Conservation (phyloP, 2,113 vertebrate species). For the Plecotus auritus region DNA sequence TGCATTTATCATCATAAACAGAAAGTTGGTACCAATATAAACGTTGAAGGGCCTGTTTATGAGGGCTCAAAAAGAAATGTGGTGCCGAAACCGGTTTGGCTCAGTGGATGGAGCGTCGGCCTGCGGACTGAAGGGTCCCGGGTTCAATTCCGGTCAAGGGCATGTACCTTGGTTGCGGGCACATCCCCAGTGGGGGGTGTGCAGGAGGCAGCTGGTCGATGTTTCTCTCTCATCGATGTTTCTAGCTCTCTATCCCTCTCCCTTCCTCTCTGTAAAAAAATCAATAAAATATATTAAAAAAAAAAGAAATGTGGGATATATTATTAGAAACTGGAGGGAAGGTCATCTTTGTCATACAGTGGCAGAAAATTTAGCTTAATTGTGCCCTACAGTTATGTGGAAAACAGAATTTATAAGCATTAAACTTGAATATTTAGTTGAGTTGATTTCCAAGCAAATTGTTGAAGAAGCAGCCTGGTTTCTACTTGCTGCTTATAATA, state of each 20-base stretch:
- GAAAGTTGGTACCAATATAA: not conserved
- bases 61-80: too few relatives aligned
- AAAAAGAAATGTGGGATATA: not conserved
- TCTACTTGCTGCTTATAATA: not conserved
- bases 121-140: too few relatives aligned
- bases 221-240: too few relatives aligned
- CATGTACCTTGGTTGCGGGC: too few relatives aligned
- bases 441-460: not conserved
- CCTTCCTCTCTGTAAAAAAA: too few relatives aligned
- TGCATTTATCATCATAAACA: not conserved
- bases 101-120: too few relatives aligned
- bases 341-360: not conserved
- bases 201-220: too few relatives aligned
- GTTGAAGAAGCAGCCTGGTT: not conserved
- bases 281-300: too few relatives aligned
- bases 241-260: too few relatives aligned
- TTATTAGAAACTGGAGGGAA: not conserved
- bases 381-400: not conserved
- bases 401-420: not conserved
- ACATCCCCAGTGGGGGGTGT: too few relatives aligned
- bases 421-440: not conserved
- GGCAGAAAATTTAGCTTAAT: not conserved
- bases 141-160: too few relatives aligned
- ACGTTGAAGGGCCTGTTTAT: not conserved
- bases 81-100: too few relatives aligned